phyloP scores from a whole-genome alignment of 2,113 vertebrate genomes.

The Otus sunia region DNA sequence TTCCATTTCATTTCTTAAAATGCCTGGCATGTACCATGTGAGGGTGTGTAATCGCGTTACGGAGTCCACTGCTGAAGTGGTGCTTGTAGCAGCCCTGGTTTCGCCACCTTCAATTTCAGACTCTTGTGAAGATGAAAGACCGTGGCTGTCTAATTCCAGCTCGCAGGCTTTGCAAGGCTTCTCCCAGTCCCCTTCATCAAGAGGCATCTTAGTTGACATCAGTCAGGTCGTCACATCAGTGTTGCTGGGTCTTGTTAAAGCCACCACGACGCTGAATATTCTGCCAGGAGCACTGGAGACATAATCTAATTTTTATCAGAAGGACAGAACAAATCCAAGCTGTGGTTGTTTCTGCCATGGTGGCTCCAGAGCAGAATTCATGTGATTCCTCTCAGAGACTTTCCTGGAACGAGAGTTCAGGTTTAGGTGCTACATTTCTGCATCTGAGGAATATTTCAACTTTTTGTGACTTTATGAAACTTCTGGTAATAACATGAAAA shows the following conservation, averaged over 20 bases:
- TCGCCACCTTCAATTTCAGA: not conserved
- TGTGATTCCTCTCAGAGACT: accelerated
- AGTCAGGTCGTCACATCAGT: accelerated
- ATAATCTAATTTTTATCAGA: not conserved
- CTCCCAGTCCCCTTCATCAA: not conserved
- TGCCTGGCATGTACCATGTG: accelerated
- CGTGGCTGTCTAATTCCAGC: accelerated
- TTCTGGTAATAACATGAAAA: not conserved
- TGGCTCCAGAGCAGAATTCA: not conserved
- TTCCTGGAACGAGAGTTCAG: not conserved
- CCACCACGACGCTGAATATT: accelerated
- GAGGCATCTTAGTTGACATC: accelerated
- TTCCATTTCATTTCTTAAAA: accelerated
- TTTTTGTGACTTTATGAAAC: not conserved
- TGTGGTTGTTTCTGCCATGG: accelerated
- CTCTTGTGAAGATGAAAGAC: not conserved
- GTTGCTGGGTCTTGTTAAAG: accelerated
- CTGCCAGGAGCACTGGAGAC: not conserved
- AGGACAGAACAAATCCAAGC: not conserved
- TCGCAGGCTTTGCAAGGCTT: accelerated
- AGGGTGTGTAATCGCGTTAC: accelerated
- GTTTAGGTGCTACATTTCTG: not conserved
- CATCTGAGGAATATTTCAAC: not conserved
- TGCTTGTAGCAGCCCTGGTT: not conserved
- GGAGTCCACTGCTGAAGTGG: no score